Percentiles rank a stretch among this genome's conserved stretches.
Evolutionary conservation across 2,797 vertebrate species (phyloP).

Genomic region (Sebastes kiyomatsui): DNA sequence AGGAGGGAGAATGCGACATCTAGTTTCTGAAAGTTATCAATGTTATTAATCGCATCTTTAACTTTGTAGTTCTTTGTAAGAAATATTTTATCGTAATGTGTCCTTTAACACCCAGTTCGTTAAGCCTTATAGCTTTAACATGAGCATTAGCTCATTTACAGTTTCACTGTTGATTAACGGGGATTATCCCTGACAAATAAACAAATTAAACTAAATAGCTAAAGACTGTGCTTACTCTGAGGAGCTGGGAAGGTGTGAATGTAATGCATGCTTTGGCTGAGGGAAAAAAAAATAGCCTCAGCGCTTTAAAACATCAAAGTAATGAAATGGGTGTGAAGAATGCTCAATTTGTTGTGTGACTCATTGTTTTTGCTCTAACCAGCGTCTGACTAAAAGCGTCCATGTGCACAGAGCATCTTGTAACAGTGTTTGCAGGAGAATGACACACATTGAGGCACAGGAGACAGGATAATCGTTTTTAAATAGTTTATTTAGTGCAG

Average conservation of each 20-base stretch:
- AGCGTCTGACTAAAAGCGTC: constrained; percentile 5
- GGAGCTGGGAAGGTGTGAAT: not conserved
- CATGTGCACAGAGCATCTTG: not conserved
- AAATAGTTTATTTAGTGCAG: not conserved
- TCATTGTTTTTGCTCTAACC: constrained; percentile 12
- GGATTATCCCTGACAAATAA: not conserved
- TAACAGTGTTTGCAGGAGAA: not conserved
- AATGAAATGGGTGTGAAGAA: constrained; percentile 11
- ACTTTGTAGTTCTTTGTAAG: not conserved
- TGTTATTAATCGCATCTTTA: no score
- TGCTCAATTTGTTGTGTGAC: constrained; percentile 3
- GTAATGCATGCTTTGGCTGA: not conserved
- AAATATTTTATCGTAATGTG: not conserved
- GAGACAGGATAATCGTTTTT: not conserved
- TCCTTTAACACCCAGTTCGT: not conserved
- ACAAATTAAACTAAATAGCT: constrained; percentile 2
- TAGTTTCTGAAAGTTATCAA: no score
- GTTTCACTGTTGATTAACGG: constrained; percentile 2
- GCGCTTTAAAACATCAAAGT: not conserved
- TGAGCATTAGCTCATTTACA: constrained; percentile 4
- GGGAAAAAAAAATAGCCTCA: not conserved
- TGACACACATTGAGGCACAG: not conserved
- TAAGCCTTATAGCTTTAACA: not conserved
- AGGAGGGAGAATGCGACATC: no score
- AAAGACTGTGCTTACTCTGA: not conserved